Percentiles rank a stretch among this genome's conserved stretches.
Conservation (phyloP, 2,113 vertebrate genomes). For the Tenebrosternarchus preto region DNA sequence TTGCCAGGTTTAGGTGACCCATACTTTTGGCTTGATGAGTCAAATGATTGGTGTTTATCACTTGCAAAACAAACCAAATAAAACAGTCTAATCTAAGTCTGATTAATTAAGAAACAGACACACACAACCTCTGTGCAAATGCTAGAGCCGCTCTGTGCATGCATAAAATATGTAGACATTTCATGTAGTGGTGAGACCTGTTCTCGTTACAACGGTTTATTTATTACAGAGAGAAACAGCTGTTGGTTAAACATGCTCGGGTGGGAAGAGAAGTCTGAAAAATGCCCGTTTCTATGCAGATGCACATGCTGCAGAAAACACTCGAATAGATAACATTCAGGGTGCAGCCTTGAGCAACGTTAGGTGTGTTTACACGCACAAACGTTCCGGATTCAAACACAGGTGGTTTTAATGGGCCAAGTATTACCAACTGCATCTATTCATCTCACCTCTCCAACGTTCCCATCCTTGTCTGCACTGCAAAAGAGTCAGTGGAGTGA, state of each 20-base stretch:
- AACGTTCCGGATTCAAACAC: not conserved
- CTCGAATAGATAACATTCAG: constrained; percentile 14
- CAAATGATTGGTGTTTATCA: constrained; percentile 8
- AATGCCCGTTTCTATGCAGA: not conserved
- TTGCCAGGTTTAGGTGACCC: constrained; percentile 25
- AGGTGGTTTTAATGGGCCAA: not conserved
- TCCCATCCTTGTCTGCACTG: not conserved
- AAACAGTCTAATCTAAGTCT: not conserved
- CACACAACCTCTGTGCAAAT: not conserved
- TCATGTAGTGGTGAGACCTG: constrained; percentile 14
- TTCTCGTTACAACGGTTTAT: constrained; percentile 25
- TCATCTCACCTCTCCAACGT: not conserved
- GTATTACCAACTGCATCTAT: not conserved
- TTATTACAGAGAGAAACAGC: constrained; percentile 24
- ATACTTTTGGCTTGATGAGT: not conserved
- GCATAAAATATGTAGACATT: constrained; percentile 28
- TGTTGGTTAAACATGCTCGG: constrained; percentile 21
- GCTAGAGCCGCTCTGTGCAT: constrained; percentile 6
- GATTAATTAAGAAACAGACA: constrained; percentile 1
- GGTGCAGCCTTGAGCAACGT: constrained; percentile 16
- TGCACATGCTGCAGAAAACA: not conserved
- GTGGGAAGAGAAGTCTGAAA: constrained; percentile 22
- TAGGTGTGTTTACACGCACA: constrained; percentile 27
- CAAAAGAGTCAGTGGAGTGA: too few species aligned
- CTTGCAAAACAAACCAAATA: not conserved